phyloP scores from a whole-genome alignment of 2,113 vertebrate species.

The Nannobrachium achirus region DNA sequence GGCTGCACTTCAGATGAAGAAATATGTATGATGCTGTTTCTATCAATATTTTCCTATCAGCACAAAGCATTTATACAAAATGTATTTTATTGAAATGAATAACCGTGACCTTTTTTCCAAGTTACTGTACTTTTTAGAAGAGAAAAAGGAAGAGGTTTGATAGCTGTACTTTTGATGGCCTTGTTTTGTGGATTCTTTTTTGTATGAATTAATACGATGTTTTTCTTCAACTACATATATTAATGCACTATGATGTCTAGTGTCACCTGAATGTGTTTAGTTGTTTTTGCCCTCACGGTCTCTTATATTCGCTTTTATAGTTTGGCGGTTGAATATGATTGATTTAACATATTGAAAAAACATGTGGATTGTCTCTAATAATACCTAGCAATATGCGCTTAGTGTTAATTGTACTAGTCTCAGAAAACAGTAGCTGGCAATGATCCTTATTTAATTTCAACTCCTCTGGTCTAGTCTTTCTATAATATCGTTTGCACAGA shows the following conservation, averaged over 20 bases:
- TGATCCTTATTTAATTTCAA: slow-evolving; percentile 9
- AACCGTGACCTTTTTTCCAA: slow-evolving; percentile 32
- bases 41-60: slow-evolving; percentile 58
- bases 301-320: slow-evolving; percentile 4
- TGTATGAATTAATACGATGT: slow-evolving; percentile 30
- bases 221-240: slow-evolving; percentile 22
- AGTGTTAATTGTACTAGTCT: background rate
- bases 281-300: slow-evolving; percentile 21
- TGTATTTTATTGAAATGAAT: slow-evolving; percentile 48
- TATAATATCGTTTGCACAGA: slow-evolving; percentile 4
- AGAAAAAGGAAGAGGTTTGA: slow-evolving; percentile 28
- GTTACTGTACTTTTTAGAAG: slow-evolving; percentile 46
- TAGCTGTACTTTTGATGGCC: slow-evolving; percentile 38
- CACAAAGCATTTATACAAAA: slow-evolving; percentile 46
- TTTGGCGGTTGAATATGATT: slow-evolving; percentile 3
- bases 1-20: slow-evolving; percentile 43
- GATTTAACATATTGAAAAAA: slow-evolving; percentile 15
- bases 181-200: slow-evolving; percentile 28
- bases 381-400: slow-evolving; percentile 8
- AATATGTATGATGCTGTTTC: slow-evolving; percentile 39
- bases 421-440: background rate
- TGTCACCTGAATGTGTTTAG: slow-evolving; percentile 25
- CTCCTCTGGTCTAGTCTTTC: background rate
- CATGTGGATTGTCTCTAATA: background rate
- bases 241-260: slow-evolving; percentile 38